These are phyloP conservation scores for Tetanocera ferruginea DNA, from an alignment of 2,888 invertebrate genomes.

Conservation along the genomic window DNA sequence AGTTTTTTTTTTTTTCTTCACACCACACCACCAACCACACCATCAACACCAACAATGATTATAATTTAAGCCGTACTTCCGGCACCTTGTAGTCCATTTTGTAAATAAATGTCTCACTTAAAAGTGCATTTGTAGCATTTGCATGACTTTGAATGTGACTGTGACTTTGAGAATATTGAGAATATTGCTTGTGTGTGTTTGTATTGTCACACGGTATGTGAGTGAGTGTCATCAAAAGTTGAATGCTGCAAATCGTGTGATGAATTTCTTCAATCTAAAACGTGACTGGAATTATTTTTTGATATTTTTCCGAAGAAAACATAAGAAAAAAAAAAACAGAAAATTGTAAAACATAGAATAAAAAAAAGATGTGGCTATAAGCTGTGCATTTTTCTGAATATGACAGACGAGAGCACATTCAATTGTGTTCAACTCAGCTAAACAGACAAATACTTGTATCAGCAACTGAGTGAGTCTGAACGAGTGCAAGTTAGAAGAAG, in stretches of 20 bases:
- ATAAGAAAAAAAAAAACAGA: neutral
- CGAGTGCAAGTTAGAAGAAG: neutral
- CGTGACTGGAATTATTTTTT: slow-evolving; percentile 60
- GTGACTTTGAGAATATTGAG: neutral
- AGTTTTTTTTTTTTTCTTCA: no score
- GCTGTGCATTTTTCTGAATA: neutral
- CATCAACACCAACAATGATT: no score
- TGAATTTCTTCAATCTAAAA: slow-evolving; percentile 62
- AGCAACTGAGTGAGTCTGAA: neutral
- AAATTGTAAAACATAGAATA: neutral
- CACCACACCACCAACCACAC: no score
- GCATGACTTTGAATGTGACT: neutral
- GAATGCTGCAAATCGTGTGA: slow-evolving; percentile 49
- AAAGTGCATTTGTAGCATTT: no score
- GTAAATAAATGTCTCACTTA: no score
- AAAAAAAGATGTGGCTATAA: neutral
- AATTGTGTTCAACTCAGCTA: neutral
- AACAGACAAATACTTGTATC: neutral
- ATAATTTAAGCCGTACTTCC: no score
- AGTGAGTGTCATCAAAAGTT: slow-evolving; percentile 25
- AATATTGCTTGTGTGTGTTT: slow-evolving; percentile 5
- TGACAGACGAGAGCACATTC: neutral
- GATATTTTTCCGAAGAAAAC: neutral
- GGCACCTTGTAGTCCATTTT: no score
- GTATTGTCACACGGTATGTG: neutral